A percentile compares a stretch with the other conserved stretches of the same genome.
Conservation (phyloP, 2,888 invertebrate genomes). For the Habroteleia sp. region DNA sequence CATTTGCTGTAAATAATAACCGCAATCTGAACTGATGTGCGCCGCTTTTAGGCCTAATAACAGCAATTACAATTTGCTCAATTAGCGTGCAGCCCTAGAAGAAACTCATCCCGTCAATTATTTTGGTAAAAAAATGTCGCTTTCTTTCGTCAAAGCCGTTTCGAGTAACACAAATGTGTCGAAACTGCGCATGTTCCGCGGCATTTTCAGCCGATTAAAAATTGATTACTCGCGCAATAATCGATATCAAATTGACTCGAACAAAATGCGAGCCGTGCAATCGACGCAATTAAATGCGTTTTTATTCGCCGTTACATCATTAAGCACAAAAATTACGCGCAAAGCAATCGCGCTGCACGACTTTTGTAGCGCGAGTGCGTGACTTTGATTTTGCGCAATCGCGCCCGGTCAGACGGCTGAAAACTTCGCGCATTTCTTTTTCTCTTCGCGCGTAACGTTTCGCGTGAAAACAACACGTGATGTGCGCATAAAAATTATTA, state of each 20-base stretch:
- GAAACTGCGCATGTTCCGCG: constrained; percentile 31
- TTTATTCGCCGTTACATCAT: constrained; percentile 44
- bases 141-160: constrained; percentile 42
- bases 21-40: constrained; percentile 3
- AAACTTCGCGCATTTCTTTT: constrained; percentile 40
- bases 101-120: constrained; percentile 27
- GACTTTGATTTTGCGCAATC: constrained; percentile 58
- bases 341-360: constrained; percentile 24
- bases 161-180: constrained; percentile 36
- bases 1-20: constrained; percentile 18
- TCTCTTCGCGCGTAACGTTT: constrained; percentile 12
- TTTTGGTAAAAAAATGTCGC: constrained; percentile 36
- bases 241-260: constrained; percentile 42
- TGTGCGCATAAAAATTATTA: too few species aligned
- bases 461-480: constrained; percentile 13
- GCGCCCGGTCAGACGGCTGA: constrained; percentile 20
- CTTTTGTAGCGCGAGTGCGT: constrained; percentile 42
- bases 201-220: constrained; percentile 30
- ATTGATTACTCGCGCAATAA: constrained; percentile 44
- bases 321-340: constrained; percentile 47
- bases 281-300: constrained; percentile 49
- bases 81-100: constrained; percentile 11
- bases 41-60: neutral
- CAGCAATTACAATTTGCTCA: constrained; percentile 26
- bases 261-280: neutral